These are phyloP conservation scores for Netelia inedita DNA, from an alignment of 2,888 invertebrate genomes.

Conservation along the genomic window DNA sequence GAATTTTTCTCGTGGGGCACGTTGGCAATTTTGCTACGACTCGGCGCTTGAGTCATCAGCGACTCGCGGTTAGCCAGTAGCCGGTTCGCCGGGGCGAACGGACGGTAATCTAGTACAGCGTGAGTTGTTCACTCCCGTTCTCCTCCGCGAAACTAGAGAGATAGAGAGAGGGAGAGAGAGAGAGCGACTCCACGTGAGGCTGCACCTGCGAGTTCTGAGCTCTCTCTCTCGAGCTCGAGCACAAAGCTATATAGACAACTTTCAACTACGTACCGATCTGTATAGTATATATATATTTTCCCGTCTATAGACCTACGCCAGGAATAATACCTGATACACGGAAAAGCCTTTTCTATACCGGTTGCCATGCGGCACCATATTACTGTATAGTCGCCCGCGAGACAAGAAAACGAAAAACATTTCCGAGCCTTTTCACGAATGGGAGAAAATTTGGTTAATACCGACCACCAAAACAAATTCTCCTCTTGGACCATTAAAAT, in stretches of 20 bases:
- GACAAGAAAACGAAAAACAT: too few relatives aligned
- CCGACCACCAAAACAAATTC: too few relatives aligned
- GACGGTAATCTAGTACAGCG: constrained; percentile 48
- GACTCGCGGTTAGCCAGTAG: constrained; percentile 44
- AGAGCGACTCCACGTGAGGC: constrained; percentile 12
- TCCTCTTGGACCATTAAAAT: too few relatives aligned
- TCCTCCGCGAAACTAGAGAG: not conserved
- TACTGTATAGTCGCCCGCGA: not conserved
- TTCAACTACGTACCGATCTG: not conserved
- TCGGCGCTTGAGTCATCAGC: constrained; percentile 60
- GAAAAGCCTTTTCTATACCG: constrained; percentile 58
- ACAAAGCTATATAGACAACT: constrained; percentile 21
- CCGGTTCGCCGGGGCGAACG: constrained; percentile 56
- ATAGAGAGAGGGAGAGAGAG: constrained; percentile 17
- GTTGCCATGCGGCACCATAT: constrained; percentile 62
- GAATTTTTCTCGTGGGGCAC: not conserved
- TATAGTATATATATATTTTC: not conserved
- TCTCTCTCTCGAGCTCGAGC: constrained; percentile 36
- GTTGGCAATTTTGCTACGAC: constrained; percentile 35
- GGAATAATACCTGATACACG: constrained; percentile 26
- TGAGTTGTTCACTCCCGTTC: constrained; percentile 17
- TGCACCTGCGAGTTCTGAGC: constrained; percentile 59
- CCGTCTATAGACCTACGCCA: not conserved
- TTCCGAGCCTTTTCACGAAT: too few relatives aligned
- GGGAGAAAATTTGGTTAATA: too few relatives aligned